Evolutionary conservation across 2,888 invertebrate species (phyloP).

Genomic region (Orchesella flavescens): DNA sequence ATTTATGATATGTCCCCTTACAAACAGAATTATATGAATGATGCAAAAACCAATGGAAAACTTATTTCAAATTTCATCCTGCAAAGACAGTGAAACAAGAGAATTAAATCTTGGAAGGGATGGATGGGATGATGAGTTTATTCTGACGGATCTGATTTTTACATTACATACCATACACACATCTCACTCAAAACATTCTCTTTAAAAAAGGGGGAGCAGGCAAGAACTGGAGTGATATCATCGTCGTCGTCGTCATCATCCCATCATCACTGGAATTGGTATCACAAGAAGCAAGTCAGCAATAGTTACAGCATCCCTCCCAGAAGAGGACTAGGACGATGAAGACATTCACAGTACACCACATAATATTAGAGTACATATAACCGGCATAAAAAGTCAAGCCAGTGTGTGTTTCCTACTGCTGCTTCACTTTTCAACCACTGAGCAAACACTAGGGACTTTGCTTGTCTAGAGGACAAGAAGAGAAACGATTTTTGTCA

Average conservation of each 20-base stretch:
- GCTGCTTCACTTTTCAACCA: not conserved
- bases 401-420: slow-evolving; percentile 1
- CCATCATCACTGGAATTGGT: not conserved
- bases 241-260: not conserved
- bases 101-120: not conserved
- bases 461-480: not conserved
- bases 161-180: not conserved
- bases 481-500: slow-evolving; percentile 25
- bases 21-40: not conserved
- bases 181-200: slow-evolving; percentile 7
- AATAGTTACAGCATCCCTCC: not conserved
- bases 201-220: not conserved
- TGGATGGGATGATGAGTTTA: not conserved
- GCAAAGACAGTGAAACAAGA: no score
- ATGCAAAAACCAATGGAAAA: not conserved
- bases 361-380: not conserved
- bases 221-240: not conserved
- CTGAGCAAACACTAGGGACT: not conserved
- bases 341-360: no score
- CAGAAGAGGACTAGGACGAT: not conserved
- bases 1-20: no score
- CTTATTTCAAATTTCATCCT: no score
- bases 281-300: not conserved
- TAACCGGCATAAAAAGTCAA: not conserved
- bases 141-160: slow-evolving; percentile 12